These are phyloP conservation scores for Gopherus flavomarginatus DNA, from an alignment of 2,113 vertebrate genomes.

Conservation along the genomic window DNA sequence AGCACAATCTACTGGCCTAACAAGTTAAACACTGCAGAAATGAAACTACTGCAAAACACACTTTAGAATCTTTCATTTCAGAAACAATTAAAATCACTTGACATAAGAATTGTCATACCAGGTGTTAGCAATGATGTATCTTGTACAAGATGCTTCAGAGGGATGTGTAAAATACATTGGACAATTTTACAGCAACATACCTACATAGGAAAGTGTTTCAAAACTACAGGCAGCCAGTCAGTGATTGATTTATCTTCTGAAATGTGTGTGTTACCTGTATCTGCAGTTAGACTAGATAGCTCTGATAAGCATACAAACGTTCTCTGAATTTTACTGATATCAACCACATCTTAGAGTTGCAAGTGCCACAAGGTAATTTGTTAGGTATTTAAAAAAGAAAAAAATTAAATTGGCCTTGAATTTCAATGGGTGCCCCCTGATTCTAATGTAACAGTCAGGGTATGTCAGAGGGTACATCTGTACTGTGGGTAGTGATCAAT, in stretches of 20 bases:
- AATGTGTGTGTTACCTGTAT: background rate
- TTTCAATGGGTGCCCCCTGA: background rate
- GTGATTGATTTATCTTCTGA: background rate
- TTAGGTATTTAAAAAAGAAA: background rate
- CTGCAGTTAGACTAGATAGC: too few species aligned
- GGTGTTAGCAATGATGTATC: slow-evolving; percentile 39
- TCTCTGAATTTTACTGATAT: background rate
- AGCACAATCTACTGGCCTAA: background rate
- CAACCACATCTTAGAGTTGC: background rate
- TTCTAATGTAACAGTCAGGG: background rate
- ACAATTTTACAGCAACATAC: background rate
- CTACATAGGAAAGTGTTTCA: slow-evolving; percentile 5
- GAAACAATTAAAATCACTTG: background rate
- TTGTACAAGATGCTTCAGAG: slow-evolving; percentile 53
- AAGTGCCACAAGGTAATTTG: background rate
- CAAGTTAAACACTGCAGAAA: background rate
- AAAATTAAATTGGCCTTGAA: background rate
- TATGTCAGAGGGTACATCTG: too few species aligned
- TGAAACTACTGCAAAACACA: background rate
- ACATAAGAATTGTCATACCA: slow-evolving; percentile 62
- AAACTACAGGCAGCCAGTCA: background rate
- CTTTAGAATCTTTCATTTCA: background rate
- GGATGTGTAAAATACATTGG: background rate
- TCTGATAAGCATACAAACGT: background rate
- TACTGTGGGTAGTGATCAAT: too few species aligned